Conservation (phyloP, 2,888 invertebrate species). For the Ormyrus pomaceus region DNA sequence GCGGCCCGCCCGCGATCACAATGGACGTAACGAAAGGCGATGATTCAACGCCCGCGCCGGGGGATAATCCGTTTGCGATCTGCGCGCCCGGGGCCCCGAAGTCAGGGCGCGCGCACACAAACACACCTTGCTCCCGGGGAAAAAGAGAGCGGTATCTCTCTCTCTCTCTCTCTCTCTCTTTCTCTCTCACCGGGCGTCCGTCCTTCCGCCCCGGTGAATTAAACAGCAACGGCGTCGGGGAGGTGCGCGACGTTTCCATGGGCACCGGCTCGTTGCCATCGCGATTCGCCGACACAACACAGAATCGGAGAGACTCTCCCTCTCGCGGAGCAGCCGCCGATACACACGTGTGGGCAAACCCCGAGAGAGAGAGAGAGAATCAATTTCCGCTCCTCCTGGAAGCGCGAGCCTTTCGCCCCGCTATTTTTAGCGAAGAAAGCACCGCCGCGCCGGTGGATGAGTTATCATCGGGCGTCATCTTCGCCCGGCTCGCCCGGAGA, state of each 20-base stretch:
- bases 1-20: background rate
- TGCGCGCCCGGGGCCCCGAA: background rate
- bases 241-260: slow-evolving; percentile 63
- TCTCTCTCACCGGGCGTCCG: slow-evolving; percentile 28
- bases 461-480: background rate
- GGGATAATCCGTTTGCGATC: slow-evolving; percentile 38
- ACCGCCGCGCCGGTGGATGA: background rate
- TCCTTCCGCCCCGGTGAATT: slow-evolving; percentile 40
- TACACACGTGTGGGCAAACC: background rate
- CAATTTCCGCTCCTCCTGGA: slow-evolving; percentile 45
- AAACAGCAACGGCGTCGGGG: slow-evolving; percentile 7
- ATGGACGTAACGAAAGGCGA: background rate
- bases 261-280: slow-evolving; percentile 71
- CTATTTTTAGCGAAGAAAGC: background rate
- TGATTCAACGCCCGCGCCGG: slow-evolving; percentile 17
- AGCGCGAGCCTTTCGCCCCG: background rate
- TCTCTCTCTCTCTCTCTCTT: no score
- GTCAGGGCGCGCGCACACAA: slow-evolving; percentile 48
- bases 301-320: slow-evolving; percentile 6
- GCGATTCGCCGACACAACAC: slow-evolving; percentile 73
- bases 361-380: slow-evolving; percentile 22
- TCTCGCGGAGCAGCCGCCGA: background rate
- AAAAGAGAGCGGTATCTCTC: slow-evolving; percentile 37
- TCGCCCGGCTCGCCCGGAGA: background rate
- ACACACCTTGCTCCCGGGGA: background rate